phyloP scores from a whole-genome alignment of 2,888 invertebrate species.

The Drosophila phalerata region DNA sequence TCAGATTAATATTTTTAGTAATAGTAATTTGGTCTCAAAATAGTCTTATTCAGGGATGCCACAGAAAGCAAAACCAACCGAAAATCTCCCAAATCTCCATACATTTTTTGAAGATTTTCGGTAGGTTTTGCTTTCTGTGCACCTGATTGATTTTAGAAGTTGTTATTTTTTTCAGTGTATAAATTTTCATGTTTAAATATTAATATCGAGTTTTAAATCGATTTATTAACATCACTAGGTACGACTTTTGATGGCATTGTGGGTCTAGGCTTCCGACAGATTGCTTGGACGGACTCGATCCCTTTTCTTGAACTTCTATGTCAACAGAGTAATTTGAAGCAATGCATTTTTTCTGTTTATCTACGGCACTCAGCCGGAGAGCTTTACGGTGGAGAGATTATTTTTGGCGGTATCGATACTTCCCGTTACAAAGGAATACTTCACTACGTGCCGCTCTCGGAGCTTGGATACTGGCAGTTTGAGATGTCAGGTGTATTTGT shows the following conservation, averaged over 20 bases:
- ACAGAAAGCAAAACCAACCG: too few species aligned
- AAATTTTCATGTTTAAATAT: too few species aligned
- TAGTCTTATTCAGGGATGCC: too few species aligned
- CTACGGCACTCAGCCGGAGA: conserved; percentile 16
- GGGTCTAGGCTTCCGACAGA: conserved; percentile 44
- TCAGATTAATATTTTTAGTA: too few species aligned
- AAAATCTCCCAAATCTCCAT: too few species aligned
- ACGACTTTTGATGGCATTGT: conserved; percentile 62
- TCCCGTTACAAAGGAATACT: conserved; percentile 43
- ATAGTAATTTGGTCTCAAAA: too few species aligned
- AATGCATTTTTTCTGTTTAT: conserved; percentile 63
- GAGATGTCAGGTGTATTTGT: conserved; percentile 39
- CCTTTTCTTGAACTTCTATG: conserved; percentile 56
- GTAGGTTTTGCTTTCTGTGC: too few species aligned
- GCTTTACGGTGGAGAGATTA: conserved; percentile 54
- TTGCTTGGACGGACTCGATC: conserved; percentile 47
- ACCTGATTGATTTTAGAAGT: too few species aligned
- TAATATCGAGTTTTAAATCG: too few species aligned
- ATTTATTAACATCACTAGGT: too few species aligned
- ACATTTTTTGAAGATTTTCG: too few species aligned
- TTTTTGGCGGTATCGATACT: conserved; percentile 53
- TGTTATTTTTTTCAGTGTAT: too few species aligned
- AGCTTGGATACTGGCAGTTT: conserved; percentile 50
- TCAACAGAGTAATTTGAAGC: conserved; percentile 10
- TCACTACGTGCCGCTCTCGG: conserved; percentile 48